Conservation (phyloP, 2,797 vertebrate genomes). For the Onychomys arenicola region DNA sequence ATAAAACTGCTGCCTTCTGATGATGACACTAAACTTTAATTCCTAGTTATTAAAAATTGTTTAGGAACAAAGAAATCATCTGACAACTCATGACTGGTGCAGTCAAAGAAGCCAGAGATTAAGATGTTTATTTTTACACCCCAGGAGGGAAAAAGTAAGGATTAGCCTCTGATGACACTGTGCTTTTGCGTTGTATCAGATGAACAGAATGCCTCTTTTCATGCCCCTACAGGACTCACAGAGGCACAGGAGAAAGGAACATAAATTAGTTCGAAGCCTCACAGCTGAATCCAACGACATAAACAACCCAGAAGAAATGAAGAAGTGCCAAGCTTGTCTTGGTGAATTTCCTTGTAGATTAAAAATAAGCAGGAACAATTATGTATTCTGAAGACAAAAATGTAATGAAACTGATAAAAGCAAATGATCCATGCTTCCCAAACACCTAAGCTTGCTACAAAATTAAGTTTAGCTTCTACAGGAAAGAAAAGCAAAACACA, state of each 20-base stretch:
- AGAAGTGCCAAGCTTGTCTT: constrained; percentile 56
- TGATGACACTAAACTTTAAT: constrained; percentile 62
- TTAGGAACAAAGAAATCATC: constrained; percentile 69
- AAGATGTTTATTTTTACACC: constrained; percentile 79
- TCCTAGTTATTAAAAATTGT: constrained; percentile 72
- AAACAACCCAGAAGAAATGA: constrained; percentile 74
- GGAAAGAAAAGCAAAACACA: constrained; percentile 64
- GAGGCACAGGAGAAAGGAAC: constrained; percentile 14
- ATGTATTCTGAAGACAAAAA: constrained; percentile 63
- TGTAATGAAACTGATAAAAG: constrained; percentile 68
- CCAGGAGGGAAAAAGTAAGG: constrained; percentile 47
- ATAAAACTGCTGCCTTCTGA: constrained; percentile 69
- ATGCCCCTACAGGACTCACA: background rate
- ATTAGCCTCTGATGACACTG: constrained; percentile 54
- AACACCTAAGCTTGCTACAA: constrained; percentile 42
- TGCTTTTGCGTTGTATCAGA: constrained; percentile 63
- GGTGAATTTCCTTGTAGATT: constrained; percentile 64
- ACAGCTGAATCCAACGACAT: constrained; percentile 24
- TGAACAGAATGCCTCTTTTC: constrained; percentile 62
- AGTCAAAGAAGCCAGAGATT: constrained; percentile 68
- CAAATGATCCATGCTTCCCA: constrained; percentile 63
- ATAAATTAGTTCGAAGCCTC: constrained; percentile 43
- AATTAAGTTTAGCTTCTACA: constrained; percentile 65
- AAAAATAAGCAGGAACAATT: constrained; percentile 70
- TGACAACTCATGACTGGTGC: constrained; percentile 75